Conservation (phyloP, 2,113 vertebrate genomes). For the Bubo bubo region DNA sequence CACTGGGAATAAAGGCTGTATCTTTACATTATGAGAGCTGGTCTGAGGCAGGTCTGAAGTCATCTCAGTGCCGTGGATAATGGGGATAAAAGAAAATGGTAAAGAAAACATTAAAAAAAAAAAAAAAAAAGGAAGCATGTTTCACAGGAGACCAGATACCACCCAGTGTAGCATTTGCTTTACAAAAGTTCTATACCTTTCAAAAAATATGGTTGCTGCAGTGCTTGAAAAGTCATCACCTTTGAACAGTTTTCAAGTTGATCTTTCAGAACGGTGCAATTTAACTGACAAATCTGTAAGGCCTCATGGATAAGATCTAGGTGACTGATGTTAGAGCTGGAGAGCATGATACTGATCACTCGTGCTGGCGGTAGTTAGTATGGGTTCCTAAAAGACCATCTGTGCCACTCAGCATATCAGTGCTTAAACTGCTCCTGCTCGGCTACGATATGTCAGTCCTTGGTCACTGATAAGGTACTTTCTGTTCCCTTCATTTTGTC, state of each 20-base stretch:
- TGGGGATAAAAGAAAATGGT: background rate
- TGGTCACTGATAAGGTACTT: background rate
- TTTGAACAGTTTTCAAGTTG: background rate
- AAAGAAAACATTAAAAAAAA: background rate
- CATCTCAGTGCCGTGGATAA: background rate
- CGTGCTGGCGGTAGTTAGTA: background rate
- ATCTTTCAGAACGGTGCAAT: background rate
- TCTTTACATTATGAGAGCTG: background rate
- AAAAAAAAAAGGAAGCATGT: background rate
- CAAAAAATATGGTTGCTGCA: background rate
- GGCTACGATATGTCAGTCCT: rapidly evolving
- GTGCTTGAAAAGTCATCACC: background rate
- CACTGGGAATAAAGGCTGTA: background rate
- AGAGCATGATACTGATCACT: background rate
- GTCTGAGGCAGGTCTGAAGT: background rate
- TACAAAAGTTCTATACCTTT: background rate
- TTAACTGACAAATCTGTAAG: background rate
- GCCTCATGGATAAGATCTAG: background rate
- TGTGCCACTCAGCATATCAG: background rate
- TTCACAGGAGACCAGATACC: background rate
- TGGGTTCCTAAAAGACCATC: background rate
- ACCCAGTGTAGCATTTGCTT: background rate
- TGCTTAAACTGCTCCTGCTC: background rate
- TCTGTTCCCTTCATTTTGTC: background rate
- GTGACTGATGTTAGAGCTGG: background rate